Conservation (phyloP, 1,140 invertebrate genomes). For the Scylla paramamosain region DNA sequence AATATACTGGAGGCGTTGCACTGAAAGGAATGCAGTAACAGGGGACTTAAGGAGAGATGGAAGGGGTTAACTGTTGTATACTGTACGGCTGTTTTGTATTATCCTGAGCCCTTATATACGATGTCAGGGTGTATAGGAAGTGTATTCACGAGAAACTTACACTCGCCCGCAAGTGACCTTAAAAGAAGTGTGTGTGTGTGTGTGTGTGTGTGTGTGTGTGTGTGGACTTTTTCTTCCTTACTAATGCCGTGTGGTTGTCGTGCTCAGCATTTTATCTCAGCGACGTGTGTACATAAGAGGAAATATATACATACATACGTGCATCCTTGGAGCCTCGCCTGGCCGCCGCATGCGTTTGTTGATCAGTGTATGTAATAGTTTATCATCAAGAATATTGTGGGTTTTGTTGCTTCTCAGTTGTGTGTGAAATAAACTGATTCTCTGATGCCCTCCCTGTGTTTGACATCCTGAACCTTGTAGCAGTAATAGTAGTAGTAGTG, state of each 20-base stretch:
- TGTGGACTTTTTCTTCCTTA: background rate
- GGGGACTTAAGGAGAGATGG: too few species aligned
- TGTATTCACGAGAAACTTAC: too few species aligned
- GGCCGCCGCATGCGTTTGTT: too few species aligned
- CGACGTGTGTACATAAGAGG: background rate
- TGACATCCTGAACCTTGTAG: background rate
- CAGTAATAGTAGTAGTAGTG: background rate
- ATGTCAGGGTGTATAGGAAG: too few species aligned
- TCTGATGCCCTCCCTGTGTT: background rate
- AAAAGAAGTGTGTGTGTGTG: constrained; percentile 13
- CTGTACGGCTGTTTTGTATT: too few species aligned
- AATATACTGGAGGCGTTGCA: too few species aligned
- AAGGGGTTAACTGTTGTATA: too few species aligned
- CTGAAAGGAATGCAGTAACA: too few species aligned
- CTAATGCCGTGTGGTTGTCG: background rate
- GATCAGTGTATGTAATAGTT: too few species aligned
- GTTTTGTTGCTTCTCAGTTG: background rate
- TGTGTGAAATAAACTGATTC: constrained; percentile 3
- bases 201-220: constrained; percentile 16
- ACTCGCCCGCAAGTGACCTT: background rate
- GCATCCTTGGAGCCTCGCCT: too few species aligned
- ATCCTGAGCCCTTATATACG: too few species aligned
- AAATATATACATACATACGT: background rate
- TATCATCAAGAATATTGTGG: too few species aligned
- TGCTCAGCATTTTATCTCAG: background rate